Conservation (phyloP, 2,797 vertebrate species). For the Xiphorhynchus erythropygius region DNA sequence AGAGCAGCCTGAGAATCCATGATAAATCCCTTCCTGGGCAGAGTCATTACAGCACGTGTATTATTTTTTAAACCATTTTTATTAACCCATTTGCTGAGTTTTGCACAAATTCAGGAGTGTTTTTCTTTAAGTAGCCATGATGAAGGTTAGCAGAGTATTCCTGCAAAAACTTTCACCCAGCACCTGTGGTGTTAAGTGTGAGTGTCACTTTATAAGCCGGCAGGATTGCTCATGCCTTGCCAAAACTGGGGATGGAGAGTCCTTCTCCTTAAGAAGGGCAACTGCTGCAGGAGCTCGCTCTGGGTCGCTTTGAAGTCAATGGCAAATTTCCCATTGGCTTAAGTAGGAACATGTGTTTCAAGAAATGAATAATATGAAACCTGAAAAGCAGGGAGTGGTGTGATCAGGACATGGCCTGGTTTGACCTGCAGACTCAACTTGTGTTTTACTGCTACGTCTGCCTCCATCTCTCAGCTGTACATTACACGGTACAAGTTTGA, state of each 20-base stretch:
- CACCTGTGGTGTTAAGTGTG: neutral
- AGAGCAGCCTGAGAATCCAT: neutral
- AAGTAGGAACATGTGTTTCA: slow-evolving; percentile 47
- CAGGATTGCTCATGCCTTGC: neutral
- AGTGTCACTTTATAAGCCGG: neutral
- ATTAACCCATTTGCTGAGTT: neutral
- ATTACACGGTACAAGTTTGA: neutral
- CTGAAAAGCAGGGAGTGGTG: neutral
- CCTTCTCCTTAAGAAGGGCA: neutral
- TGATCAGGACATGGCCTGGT: slow-evolving; percentile 16
- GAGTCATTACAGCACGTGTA: neutral
- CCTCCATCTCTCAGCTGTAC: neutral
- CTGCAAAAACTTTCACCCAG: neutral
- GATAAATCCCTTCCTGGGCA: neutral
- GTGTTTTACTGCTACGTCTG: neutral
- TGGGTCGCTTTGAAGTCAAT: slow-evolving; percentile 26
- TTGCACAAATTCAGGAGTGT: neutral
- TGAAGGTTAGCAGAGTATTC: neutral
- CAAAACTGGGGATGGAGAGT: neutral
- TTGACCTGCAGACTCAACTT: slow-evolving; percentile 18
- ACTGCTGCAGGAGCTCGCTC: neutral
- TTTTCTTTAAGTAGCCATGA: neutral
- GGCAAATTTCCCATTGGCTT: slow-evolving; percentile 43
- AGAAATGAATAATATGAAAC: slow-evolving; percentile 28
- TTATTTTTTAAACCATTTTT: neutral